A percentile compares a stretch with the other conserved stretches of the same genome.
Conservation (phyloP, 2,113 vertebrate genomes). For the Myiopsitta monachus region DNA sequence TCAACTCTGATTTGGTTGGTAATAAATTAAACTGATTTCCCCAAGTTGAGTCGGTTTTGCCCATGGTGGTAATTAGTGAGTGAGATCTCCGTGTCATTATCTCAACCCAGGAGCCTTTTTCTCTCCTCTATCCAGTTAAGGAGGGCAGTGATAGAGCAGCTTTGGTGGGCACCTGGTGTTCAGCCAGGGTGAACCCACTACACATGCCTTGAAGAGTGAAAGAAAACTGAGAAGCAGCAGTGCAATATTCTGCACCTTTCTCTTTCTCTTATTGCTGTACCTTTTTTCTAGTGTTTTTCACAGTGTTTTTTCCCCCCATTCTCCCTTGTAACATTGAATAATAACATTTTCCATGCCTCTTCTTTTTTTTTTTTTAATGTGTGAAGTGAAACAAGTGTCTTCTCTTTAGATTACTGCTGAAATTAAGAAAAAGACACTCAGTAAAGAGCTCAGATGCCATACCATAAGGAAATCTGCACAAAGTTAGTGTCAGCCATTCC, state of each 20-base stretch:
- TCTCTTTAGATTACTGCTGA: not conserved
- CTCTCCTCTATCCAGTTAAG: not conserved
- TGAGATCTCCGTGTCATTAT: not conserved
- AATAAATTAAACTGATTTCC: not conserved
- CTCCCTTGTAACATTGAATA: not conserved
- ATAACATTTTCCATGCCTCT: not conserved
- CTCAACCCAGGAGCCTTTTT: not conserved
- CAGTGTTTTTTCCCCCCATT: not conserved
- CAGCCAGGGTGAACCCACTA: not conserved
- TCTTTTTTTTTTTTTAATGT: not conserved
- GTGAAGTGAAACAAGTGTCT: not conserved
- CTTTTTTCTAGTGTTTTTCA: not conserved
- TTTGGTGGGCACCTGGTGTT: not conserved
- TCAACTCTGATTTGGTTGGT: not conserved
- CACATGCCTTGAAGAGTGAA: not conserved
- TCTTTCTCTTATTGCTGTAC: not conserved
- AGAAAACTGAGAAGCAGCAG: not conserved
- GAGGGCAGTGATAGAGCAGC: not conserved
- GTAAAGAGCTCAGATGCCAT: not conserved
- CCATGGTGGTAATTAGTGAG: not conserved
- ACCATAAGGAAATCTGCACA: not conserved
- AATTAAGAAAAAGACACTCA: not conserved
- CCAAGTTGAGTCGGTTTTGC: not conserved
- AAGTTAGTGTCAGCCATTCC: rapidly evolving
- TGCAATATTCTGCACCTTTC: not conserved